These are phyloP conservation scores for Spermophilus dauricus DNA, from an alignment of 2,113 vertebrate genomes.

Conservation along the genomic window DNA sequence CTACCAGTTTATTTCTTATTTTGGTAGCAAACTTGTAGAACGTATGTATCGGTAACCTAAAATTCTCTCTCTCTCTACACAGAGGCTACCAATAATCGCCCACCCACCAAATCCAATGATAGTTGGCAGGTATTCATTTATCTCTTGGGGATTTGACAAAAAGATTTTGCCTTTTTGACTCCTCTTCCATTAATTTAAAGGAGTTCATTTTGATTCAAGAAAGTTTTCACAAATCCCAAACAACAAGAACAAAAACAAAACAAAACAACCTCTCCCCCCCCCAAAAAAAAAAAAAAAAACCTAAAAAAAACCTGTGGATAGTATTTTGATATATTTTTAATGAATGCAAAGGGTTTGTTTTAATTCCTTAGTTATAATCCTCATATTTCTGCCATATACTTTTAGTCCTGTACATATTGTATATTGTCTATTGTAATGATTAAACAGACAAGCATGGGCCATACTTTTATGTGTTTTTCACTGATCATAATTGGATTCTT, in stretches of 20 bases:
- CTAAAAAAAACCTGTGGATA: background rate
- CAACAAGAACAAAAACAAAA: too few species aligned
- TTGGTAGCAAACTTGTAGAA: slow-evolving; percentile 6
- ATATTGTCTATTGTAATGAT: background rate
- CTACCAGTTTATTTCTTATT: background rate
- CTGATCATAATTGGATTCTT: background rate
- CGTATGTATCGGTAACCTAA: background rate
- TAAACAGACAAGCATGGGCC: background rate
- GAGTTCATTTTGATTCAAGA: background rate
- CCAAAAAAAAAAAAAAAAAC: background rate
- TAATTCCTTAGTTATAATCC: background rate
- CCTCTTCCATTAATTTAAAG: background rate
- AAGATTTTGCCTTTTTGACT: background rate
- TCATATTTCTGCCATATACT: background rate
- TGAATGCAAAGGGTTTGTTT: background rate
- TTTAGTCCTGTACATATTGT: background rate
- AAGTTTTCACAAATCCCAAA: slow-evolving; percentile 2
- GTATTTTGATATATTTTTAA: background rate
- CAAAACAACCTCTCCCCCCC: too few species aligned
- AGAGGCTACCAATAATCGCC: background rate
- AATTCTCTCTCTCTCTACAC: background rate
- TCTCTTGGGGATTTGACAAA: slow-evolving; percentile 6
- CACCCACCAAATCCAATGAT: background rate
- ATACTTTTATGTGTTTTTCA: slow-evolving; percentile 41
- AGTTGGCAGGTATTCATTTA: background rate